A percentile compares a stretch with the other conserved stretches of the same genome.
phyloP scores from a whole-genome alignment of 2,113 vertebrate species.

The Protobothrops flavoviridis region DNA sequence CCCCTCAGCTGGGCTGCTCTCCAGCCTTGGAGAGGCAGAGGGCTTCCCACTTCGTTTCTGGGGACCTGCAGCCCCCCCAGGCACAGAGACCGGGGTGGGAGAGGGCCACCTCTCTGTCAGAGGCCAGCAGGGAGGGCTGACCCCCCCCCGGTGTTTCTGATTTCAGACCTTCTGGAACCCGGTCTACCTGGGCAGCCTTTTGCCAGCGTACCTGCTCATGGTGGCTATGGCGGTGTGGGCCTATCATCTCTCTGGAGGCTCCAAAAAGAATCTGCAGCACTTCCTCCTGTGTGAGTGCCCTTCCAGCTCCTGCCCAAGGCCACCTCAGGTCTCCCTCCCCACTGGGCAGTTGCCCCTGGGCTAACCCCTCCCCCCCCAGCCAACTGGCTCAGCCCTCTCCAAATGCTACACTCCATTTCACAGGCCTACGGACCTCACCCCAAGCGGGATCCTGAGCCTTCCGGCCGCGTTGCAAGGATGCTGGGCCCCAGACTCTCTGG shows the following conservation, averaged over 20 bases:
- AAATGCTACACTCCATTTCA: neutral
- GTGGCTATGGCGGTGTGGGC: constrained; percentile 68
- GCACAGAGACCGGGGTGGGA: neutral
- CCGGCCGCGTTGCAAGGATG: neutral
- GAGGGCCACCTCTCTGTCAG: neutral
- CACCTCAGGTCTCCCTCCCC: neutral
- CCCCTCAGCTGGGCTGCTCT: neutral
- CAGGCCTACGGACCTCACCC: constrained; percentile 54
- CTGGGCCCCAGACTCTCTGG: constrained; percentile 21
- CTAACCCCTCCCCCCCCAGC: fast-evolving
- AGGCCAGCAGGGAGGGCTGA: neutral
- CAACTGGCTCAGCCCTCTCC: neutral
- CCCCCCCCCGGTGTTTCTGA: neutral
- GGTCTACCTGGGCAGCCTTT: constrained; percentile 71
- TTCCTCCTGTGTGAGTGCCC: constrained; percentile 72
- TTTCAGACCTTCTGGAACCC: constrained; percentile 74
- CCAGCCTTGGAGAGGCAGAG: neutral
- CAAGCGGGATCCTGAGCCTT: constrained; percentile 50
- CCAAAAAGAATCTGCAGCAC: constrained; percentile 64
- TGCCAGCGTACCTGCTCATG: constrained; percentile 72
- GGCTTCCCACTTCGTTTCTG: neutral
- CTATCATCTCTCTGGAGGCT: constrained; percentile 71
- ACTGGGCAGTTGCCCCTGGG: neutral
- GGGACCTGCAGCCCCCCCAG: neutral
- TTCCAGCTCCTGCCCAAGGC: neutral